These are phyloP conservation scores for Metopolophium dirhodum DNA, from an alignment of 1,140 invertebrate species.

Conservation along the genomic window DNA sequence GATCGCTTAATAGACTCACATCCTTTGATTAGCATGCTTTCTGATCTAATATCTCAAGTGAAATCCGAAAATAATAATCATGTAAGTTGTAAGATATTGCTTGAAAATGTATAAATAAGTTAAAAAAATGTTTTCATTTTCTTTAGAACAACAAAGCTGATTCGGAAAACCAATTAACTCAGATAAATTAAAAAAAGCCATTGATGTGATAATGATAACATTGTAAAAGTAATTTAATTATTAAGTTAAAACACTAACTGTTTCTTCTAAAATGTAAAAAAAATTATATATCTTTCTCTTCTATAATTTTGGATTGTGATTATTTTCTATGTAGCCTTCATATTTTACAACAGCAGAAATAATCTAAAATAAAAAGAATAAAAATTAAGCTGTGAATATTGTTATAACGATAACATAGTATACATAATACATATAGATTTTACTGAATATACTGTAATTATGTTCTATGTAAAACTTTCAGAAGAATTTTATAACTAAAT, in stretches of 20 bases:
- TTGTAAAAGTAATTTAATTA: constrained; percentile 12
- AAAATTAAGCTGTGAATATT: not conserved
- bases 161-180: not conserved
- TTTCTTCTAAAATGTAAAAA: not conserved
- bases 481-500: not conserved
- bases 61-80: constrained; percentile 54
- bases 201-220: not conserved
- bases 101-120: too few relatives aligned
- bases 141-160: not conserved
- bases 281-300: not conserved
- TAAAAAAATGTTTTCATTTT: too few relatives aligned
- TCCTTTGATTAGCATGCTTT: constrained; percentile 51
- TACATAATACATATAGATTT: not conserved
- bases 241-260: not conserved
- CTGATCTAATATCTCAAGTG: constrained; percentile 45
- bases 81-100: not conserved
- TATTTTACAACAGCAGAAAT: constrained; percentile 24
- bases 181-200: not conserved
- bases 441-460: not conserved
- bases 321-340: constrained; percentile 23
- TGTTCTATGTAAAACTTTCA: too few relatives aligned
- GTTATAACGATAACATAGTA: not conserved
- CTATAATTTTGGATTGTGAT: not conserved
- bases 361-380: constrained; percentile 15
- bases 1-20: constrained; percentile 46